phyloP scores from a whole-genome alignment of 2,113 vertebrate species.

The Ibidorhyncha struthersii region DNA sequence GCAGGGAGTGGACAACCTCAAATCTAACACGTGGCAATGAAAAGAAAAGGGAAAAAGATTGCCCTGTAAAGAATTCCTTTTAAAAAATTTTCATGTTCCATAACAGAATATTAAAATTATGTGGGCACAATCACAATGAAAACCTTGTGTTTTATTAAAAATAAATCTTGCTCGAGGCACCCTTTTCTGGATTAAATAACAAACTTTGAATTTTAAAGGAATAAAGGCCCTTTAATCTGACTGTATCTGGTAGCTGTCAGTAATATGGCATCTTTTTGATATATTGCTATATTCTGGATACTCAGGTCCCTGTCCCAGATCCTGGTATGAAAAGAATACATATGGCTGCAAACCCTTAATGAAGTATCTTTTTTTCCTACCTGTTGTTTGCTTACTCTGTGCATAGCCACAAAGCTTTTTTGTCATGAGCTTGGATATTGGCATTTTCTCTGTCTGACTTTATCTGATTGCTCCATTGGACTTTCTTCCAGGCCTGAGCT shows the following conservation, averaged over 20 bases:
- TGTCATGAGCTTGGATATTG: neutral
- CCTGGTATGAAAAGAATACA: neutral
- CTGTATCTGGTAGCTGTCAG: conserved; percentile 18
- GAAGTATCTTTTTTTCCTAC: neutral
- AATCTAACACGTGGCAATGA: neutral
- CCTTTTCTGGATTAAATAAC: conserved; percentile 39
- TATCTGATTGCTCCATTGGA: neutral
- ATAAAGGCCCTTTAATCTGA: neutral
- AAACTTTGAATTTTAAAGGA: conserved; percentile 44
- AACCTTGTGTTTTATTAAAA: conserved; percentile 67
- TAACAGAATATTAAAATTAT: conserved; percentile 41
- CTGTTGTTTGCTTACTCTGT: neutral
- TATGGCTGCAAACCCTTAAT: neutral
- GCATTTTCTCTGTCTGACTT: neutral
- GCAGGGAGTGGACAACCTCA: neutral
- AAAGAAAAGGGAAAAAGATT: neutral
- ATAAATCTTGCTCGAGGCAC: conserved; percentile 35
- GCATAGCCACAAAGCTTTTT: neutral
- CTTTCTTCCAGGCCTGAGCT: neutral
- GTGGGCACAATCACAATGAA: conserved; percentile 35
- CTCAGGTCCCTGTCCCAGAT: neutral
- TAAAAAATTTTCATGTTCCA: neutral
- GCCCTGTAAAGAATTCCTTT: neutral
- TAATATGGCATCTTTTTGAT: neutral
- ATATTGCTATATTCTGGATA: neutral